Evolutionary conservation across 2,797 vertebrate genomes (phyloP), one percentile per base, ranked within the genome.

Genomic region (Potorous gilbertii): DNA sequence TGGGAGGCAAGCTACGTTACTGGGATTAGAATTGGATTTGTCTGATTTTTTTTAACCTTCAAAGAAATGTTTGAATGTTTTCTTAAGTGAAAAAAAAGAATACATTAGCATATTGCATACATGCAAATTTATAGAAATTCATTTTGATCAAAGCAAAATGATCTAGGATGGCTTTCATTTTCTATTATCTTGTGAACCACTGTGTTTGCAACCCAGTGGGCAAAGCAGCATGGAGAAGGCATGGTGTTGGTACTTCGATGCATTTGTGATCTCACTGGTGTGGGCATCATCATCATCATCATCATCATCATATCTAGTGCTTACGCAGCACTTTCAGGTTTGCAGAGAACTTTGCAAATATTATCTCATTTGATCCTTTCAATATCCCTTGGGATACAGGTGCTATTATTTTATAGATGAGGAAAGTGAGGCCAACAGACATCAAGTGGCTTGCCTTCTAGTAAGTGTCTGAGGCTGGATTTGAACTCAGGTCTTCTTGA

Each of bases 21-120:
- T 54, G 21, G 0, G 8, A 3, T 27, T 92, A 14, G 3, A 91
- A 93, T 40, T 94, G 56, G 14, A 62, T 93, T 94, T 52, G 11
- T 56, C 94, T 62, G 31, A n/a, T 91, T 92, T 95, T 34, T 40
- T 6, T 92, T 29, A 54, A 74, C 40, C 34, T 95, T 57, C 74
- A 92, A 95, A 92, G 52, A 95, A 92, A 55, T 56, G 56, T 28
- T 46, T 57, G 4, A 40, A 81, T 94, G 74, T 94, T 94, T 95
- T 28, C 56, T 93, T 92, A 90, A 96, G 56, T 46, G 40, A 91
- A 81, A 24, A 40, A 31, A 74, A 92, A 81, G 90, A 90, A 94
- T 59, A 89, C 95, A 81, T 29, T 92, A 89, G 11, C 29, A 0
- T 92, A 31, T 56, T 1, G 18, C 1, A 52, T 0, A 29, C n/a